Evolutionary conservation across 2,797 vertebrate species (phyloP).

Genomic region (Centroberyx gerrardi): DNA sequence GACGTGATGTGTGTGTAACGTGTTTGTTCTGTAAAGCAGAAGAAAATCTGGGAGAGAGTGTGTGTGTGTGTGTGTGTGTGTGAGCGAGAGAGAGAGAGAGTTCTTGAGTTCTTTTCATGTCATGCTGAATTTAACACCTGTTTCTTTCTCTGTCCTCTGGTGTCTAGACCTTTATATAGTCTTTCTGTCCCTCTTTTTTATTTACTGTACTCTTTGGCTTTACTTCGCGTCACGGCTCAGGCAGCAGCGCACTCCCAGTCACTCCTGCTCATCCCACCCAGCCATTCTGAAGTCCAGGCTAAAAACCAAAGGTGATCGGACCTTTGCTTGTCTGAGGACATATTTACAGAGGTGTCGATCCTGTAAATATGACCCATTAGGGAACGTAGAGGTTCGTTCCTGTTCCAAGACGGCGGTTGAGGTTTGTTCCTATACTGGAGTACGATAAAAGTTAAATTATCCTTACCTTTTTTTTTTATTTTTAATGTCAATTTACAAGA

Average conservation of each 20-base stretch:
- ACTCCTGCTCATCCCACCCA: background rate
- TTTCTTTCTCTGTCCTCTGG: slow-evolving; percentile 45
- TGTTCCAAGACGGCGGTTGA: no score
- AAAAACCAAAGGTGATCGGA: no score
- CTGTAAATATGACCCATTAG: no score
- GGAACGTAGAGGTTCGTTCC: no score
- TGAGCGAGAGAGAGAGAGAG: slow-evolving; percentile 24
- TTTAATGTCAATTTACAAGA: no score
- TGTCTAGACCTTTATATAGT: slow-evolving; percentile 29
- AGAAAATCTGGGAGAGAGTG: slow-evolving; percentile 50
- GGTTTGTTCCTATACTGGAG: no score
- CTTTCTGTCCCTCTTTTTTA: background rate
- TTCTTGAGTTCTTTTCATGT: slow-evolving; percentile 22
- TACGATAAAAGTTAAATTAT: no score
- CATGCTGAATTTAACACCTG: slow-evolving; percentile 56
- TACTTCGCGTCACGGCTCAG: slow-evolving; percentile 19
- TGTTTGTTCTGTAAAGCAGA: slow-evolving; percentile 78
- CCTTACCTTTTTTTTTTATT: no score
- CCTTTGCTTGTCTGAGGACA: no score
- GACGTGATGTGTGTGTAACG: slow-evolving; percentile 67
- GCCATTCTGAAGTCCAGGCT: no score
- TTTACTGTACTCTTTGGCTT: slow-evolving; percentile 27
- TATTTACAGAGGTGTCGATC: no score
- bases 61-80: slow-evolving; percentile 38
- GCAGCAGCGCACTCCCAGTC: slow-evolving; percentile 1